These are phyloP conservation scores for Amphiprion ocellaris DNA, from an alignment of 2,113 vertebrate species.

Conservation along the genomic window DNA sequence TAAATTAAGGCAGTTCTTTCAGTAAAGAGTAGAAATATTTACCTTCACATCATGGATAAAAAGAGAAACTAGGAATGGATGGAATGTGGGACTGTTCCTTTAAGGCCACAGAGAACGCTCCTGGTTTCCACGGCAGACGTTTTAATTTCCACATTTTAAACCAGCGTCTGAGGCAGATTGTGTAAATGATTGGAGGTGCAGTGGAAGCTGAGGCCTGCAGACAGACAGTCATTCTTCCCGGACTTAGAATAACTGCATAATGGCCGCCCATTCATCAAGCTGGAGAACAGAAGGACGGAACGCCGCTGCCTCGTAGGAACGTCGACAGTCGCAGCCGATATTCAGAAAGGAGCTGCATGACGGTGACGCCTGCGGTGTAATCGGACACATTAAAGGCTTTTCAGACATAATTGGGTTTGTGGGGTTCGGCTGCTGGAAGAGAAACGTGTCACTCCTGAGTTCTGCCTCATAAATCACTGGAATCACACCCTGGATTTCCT, in stretches of 20 bases:
- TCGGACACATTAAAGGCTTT: conserved; percentile 60
- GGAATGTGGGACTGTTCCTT: too few relatives aligned
- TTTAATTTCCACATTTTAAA: too few relatives aligned
- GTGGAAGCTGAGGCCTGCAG: too few relatives aligned
- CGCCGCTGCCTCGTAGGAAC: conserved; percentile 38
- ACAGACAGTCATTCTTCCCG: conserved; percentile 11
- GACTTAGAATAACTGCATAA: conserved; percentile 38
- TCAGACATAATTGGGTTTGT: conserved; percentile 67
- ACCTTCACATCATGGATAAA: too few relatives aligned
- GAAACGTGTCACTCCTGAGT: conserved; percentile 9
- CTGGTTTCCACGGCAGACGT: too few relatives aligned
- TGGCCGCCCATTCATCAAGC: conserved; percentile 41
- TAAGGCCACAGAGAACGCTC: too few relatives aligned
- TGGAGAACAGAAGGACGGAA: conserved; percentile 11
- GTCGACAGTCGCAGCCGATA: conserved; percentile 23
- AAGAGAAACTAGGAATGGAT: too few relatives aligned
- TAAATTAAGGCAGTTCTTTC: too few relatives aligned
- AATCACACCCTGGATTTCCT: conserved; percentile 38
- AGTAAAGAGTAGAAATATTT: too few relatives aligned
- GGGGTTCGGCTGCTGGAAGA: neutral
- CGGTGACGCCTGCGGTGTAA: conserved; percentile 30
- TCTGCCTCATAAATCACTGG: conserved; percentile 53
- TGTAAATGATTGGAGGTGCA: too few relatives aligned
- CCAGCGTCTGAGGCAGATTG: too few relatives aligned
- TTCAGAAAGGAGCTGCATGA: conserved; percentile 51